phyloP scores from a whole-genome alignment of 2,888 invertebrate species.

The Lasioglossum pauxillum region DNA sequence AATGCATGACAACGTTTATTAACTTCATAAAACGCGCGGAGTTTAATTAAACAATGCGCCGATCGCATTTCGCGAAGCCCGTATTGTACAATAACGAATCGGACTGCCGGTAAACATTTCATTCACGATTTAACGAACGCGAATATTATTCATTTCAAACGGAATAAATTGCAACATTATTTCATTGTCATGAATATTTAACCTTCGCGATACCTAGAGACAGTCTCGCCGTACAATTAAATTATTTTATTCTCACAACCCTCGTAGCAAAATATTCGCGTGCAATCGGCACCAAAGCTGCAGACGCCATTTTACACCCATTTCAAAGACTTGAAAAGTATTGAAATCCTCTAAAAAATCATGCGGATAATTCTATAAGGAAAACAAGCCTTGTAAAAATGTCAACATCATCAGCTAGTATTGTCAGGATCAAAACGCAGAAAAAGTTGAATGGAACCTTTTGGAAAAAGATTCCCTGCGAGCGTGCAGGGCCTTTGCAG shows the following conservation, averaged over 20 bases:
- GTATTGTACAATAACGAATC: background rate
- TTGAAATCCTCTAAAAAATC: background rate
- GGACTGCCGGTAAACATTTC: background rate
- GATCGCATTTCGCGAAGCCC: background rate
- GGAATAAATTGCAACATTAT: background rate
- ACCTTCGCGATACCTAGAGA: background rate
- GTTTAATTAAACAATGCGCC: constrained; percentile 31
- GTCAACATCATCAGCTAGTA: background rate
- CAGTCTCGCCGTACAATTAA: background rate
- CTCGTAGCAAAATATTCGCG: background rate
- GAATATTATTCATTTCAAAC: background rate
- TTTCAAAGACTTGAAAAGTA: background rate
- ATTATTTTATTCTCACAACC: background rate
- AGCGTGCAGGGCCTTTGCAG: background rate
- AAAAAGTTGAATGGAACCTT: background rate
- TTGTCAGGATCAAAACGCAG: background rate
- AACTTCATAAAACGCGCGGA: background rate
- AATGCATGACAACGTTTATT: background rate
- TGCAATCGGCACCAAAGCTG: background rate
- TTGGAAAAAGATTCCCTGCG: background rate
- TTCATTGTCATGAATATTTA: background rate
- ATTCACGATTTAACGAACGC: background rate
- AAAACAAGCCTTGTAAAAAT: background rate
- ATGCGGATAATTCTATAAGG: background rate
- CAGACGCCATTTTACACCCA: background rate